Conservation (phyloP, 2,888 invertebrate genomes). For the Agriopis aurantiaria region DNA sequence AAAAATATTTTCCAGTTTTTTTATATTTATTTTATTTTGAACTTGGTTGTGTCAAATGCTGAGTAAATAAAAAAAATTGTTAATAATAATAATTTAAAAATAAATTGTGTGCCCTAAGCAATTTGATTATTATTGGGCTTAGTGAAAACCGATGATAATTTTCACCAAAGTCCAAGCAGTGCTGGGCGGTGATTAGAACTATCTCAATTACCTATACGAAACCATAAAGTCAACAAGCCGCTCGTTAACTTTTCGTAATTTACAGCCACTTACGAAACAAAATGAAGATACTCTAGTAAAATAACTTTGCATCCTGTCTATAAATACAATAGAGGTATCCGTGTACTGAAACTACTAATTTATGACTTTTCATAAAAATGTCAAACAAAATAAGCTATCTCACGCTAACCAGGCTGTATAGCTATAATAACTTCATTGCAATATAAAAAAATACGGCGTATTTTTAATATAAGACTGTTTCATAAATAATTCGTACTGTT, state of each 20-base stretch:
- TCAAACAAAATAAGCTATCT: conserved; percentile 10
- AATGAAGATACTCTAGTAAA: conserved; percentile 52
- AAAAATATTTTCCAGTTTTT: too few species aligned
- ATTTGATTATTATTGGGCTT: too few species aligned
- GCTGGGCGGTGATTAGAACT: conserved; percentile 11
- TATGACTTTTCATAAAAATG: conserved; percentile 26
- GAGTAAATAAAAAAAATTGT: too few species aligned
- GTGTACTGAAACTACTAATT: conserved; percentile 12
- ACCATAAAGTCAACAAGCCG: conserved; percentile 40
- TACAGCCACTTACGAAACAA: conserved; percentile 53
- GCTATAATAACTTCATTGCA: conserved; percentile 18
- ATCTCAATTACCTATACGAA: conserved; percentile 44
- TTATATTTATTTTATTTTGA: too few species aligned
- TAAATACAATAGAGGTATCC: conserved; percentile 33
- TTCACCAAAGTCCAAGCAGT: not conserved
- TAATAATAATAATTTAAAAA: too few species aligned
- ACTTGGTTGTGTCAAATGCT: too few species aligned
- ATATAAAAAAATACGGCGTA: conserved; percentile 23
- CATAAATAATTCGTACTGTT: conserved; percentile 7
- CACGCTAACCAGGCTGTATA: conserved; percentile 3
- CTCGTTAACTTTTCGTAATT: conserved; percentile 52
- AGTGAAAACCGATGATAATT: not conserved
- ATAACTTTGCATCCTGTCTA: conserved; percentile 44
- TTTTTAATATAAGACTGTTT: conserved; percentile 9
- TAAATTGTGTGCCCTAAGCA: too few species aligned